These are phyloP conservation scores for Leptobrachium leishanense DNA, from an alignment of 2,113 vertebrate species.

Conservation along the genomic window DNA sequence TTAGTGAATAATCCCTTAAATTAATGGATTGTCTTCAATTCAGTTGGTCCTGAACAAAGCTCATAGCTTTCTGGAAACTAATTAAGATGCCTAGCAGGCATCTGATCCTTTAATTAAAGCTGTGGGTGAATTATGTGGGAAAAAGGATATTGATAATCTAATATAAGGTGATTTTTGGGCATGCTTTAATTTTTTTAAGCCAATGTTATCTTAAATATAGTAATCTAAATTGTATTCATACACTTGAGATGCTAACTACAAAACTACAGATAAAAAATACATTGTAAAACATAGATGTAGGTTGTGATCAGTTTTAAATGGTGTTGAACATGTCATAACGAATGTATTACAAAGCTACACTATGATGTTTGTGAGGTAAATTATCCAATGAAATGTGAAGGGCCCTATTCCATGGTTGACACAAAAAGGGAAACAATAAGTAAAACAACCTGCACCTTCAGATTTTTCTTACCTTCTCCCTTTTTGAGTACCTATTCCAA, in stretches of 20 bases:
- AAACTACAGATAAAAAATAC: constrained; percentile 22
- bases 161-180: constrained; percentile 20
- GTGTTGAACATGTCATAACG: too few relatives aligned
- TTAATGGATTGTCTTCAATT: constrained; percentile 10
- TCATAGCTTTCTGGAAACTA: constrained; percentile 34
- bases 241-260: constrained; percentile 17
- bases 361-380: too few relatives aligned
- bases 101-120: constrained; percentile 46
- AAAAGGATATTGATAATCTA: constrained; percentile 43
- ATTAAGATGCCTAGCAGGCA: constrained; percentile 46
- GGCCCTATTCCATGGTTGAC: too few relatives aligned
- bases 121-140: constrained; percentile 34
- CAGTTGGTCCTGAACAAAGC: constrained; percentile 29
- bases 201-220: constrained; percentile 36
- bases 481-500: too few relatives aligned
- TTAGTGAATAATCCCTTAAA: too few relatives aligned
- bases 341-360: too few relatives aligned
- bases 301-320: background rate
- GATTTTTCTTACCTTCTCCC: too few relatives aligned
- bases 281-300: constrained; percentile 5
- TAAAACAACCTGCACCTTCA: too few relatives aligned
- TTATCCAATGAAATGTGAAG: too few relatives aligned
- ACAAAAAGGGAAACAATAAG: too few relatives aligned
- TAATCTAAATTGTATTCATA: constrained; percentile 29
- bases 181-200: constrained; percentile 33